Evolutionary conservation across 2,113 vertebrate species (phyloP).

Genomic region (Cyphomyrus discorhynchus): DNA sequence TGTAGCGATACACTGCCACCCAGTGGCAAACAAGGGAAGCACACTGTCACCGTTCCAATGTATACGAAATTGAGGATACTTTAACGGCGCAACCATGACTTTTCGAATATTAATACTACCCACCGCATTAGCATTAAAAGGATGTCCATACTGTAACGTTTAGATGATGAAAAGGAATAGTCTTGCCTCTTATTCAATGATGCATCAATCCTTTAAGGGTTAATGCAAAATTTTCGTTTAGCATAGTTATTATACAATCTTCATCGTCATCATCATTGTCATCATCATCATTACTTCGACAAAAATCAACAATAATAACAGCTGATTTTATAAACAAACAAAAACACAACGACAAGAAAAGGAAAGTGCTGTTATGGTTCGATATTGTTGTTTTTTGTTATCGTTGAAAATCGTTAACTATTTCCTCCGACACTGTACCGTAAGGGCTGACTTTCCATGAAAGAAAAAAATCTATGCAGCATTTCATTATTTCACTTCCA

Average conservation of each 20-base stretch:
- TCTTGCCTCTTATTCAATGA: not conserved
- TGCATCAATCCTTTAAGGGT: not conserved
- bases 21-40: constrained; percentile 10
- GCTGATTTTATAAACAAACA: constrained; percentile 2
- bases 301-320: constrained; percentile 4
- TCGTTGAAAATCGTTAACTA: not conserved
- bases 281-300: not conserved
- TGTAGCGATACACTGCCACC: not conserved
- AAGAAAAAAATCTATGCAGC: not conserved
- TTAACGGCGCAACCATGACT: not conserved
- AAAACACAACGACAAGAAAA: not conserved
- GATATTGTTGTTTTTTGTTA: not conserved
- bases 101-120: not conserved
- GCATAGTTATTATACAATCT: not conserved
- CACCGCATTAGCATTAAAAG: not conserved
- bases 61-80: not conserved
- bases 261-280: not conserved
- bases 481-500: constrained; percentile 6
- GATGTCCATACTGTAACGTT: not conserved
- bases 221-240: not conserved
- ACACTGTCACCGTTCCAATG: not conserved
- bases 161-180: not conserved
- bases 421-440: no score
- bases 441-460: not conserved
- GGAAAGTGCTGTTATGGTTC: not conserved